Percentiles rank a stretch among this genome's conserved stretches.
These are phyloP conservation scores for Gastrophysa polygoni DNA, from an alignment of 2,888 invertebrate genomes.

Conservation along the genomic window DNA sequence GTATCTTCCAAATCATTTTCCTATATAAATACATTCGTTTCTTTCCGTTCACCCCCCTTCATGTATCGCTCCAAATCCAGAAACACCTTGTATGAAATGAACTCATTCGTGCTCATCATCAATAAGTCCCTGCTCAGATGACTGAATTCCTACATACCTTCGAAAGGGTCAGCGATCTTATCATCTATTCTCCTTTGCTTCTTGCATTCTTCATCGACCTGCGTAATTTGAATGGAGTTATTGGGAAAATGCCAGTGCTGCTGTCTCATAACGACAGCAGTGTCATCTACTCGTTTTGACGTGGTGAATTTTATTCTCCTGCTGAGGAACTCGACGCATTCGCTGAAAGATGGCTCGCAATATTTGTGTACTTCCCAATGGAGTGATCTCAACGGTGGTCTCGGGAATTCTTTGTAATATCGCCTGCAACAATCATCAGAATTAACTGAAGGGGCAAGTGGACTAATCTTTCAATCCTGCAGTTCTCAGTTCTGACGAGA, in stretches of 20 bases:
- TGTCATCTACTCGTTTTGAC: slow-evolving; percentile 60
- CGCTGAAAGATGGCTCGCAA: slow-evolving; percentile 62
- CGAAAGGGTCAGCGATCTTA: slow-evolving; percentile 61
- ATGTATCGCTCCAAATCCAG: no score
- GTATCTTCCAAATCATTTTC: no score
- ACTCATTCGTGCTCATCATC: no score
- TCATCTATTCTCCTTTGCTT: slow-evolving; percentile 58
- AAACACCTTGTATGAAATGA: no score
- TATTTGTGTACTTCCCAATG: slow-evolving; percentile 68
- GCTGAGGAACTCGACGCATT: slow-evolving; percentile 65
- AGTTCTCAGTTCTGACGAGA: no score
- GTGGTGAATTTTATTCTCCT: slow-evolving; percentile 50
- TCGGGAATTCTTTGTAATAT: slow-evolving; percentile 61
- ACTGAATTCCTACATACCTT: slow-evolving; percentile 46
- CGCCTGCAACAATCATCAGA: slow-evolving; percentile 28
- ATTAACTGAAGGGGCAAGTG: no score
- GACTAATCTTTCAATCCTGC: no score
- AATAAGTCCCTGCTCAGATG: no score
- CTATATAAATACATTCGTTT: no score
- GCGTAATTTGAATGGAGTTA: slow-evolving; percentile 54
- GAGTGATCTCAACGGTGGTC: slow-evolving; percentile 62
- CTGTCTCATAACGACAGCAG: slow-evolving; percentile 58
- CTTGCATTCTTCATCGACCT: slow-evolving; percentile 61
- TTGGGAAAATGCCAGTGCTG: slow-evolving; percentile 57
- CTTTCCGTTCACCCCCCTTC: no score